phyloP scores from a whole-genome alignment of 2,797 vertebrate species.

The Hoplostethus atlanticus region DNA sequence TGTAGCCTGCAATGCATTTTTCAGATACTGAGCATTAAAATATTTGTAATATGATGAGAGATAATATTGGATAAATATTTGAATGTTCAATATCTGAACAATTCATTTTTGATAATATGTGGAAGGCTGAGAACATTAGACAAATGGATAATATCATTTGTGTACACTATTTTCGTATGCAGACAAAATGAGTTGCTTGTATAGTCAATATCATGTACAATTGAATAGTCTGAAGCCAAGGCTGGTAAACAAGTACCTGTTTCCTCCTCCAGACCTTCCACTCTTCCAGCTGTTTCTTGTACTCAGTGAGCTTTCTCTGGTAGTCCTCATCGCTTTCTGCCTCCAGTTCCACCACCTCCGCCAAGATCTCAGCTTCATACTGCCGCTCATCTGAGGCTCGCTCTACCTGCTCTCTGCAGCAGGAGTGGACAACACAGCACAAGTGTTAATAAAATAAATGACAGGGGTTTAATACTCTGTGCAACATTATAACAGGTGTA shows the following conservation, averaged over 20 bases:
- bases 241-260: constrained; percentile 79
- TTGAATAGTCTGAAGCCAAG: not conserved
- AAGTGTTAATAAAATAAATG: not conserved
- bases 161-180: not conserved
- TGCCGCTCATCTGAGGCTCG: constrained; percentile 82
- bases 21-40: no score
- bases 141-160: no score
- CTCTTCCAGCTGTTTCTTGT: constrained; percentile 84
- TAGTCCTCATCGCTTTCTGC: constrained; percentile 89
- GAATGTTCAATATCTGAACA: no score
- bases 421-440: not conserved
- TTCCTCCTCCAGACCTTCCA: constrained; percentile 93
- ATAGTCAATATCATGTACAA: not conserved
- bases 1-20: not conserved
- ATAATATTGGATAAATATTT: no score
- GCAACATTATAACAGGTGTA: not conserved
- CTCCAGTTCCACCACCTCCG: constrained; percentile 88
- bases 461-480: not conserved
- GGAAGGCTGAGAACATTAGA: no score
- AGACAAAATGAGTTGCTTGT: not conserved
- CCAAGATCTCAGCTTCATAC: constrained; percentile 90
- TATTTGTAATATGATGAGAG: no score
- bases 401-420: constrained; percentile 90
- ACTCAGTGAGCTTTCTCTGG: constrained; percentile 85
- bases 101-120: no score